Evolutionary conservation across 2,797 vertebrate species (phyloP).

Genomic region (Morus bassanus): DNA sequence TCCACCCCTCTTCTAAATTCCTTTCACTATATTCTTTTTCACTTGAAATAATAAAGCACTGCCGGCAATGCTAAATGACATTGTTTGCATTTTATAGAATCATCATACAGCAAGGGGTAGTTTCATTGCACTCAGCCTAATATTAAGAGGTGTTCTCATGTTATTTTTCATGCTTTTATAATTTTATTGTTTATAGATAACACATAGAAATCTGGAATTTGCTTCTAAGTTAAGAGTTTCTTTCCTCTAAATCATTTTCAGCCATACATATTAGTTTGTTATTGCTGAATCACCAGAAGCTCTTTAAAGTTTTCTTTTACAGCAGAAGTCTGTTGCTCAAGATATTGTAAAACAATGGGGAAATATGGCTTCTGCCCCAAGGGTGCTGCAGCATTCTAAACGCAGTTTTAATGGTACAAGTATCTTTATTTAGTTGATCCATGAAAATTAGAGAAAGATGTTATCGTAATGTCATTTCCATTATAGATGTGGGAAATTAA

Average conservation of each 20-base stretch:
- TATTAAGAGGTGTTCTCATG: neutral
- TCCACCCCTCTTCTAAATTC: neutral
- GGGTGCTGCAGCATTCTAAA: neutral
- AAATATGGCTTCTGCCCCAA: neutral
- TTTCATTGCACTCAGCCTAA: neutral
- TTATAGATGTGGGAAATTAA: neutral
- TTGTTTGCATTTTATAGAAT: neutral
- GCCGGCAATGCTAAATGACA: neutral
- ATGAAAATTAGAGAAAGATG: neutral
- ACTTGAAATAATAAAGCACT: neutral
- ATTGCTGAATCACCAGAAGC: neutral
- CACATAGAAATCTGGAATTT: neutral
- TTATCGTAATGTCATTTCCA: neutral
- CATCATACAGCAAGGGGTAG: neutral
- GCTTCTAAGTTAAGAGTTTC: neutral
- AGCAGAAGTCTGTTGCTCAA: neutral
- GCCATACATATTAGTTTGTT: neutral
- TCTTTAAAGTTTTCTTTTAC: neutral
- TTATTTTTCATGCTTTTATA: neutral
- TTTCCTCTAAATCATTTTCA: neutral
- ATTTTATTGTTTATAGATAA: neutral
- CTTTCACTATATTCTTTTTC: constrained; percentile 9
- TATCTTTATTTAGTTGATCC: neutral
- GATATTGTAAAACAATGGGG: neutral
- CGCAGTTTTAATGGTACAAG: neutral